Conservation (phyloP, 2,888 invertebrate genomes). For the Caenorhabditis sp. region DNA sequence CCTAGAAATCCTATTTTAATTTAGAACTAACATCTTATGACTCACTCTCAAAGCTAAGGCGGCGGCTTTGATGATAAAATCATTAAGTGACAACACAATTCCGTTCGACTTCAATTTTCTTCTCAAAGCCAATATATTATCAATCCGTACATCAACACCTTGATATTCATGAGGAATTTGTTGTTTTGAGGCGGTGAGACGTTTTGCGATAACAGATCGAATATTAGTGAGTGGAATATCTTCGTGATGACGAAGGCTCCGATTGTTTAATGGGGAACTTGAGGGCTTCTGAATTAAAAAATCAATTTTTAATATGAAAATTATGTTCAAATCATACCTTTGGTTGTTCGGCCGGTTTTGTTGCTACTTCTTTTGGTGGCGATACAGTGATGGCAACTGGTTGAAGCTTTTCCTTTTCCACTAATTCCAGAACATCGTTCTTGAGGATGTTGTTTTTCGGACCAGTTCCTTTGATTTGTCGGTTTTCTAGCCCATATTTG, state of each 20-base stretch:
- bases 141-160: conserved; percentile 76
- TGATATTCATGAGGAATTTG: conserved; percentile 79
- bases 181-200: conserved; percentile 78
- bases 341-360: conserved; percentile 1
- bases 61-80: conserved; percentile 78
- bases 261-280: conserved; percentile 22
- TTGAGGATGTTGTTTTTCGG: conserved; percentile 77
- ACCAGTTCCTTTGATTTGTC: conserved; percentile 75
- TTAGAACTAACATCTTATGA: too few relatives aligned
- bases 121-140: conserved; percentile 74
- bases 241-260: conserved; percentile 46
- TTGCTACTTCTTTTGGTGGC: conserved; percentile 18
- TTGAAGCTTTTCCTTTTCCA: conserved; percentile 50
- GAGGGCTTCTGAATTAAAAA: conserved; percentile 17
- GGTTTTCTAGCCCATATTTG: conserved; percentile 75
- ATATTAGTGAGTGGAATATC: conserved; percentile 77
- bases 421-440: conserved; percentile 67
- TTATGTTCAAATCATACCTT: not conserved
- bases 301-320: not conserved
- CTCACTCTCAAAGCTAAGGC: conserved; percentile 76
- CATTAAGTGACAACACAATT: conserved; percentile 77
- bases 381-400: conserved; percentile 29
- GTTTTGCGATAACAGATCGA: conserved; percentile 77
- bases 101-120: conserved; percentile 72
- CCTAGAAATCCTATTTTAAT: conserved; percentile 51